Evolutionary conservation across 1,140 invertebrate species (phyloP), one percentile per base, ranked within the genome.

Genomic region (Nephotettix cincticeps): DNA sequence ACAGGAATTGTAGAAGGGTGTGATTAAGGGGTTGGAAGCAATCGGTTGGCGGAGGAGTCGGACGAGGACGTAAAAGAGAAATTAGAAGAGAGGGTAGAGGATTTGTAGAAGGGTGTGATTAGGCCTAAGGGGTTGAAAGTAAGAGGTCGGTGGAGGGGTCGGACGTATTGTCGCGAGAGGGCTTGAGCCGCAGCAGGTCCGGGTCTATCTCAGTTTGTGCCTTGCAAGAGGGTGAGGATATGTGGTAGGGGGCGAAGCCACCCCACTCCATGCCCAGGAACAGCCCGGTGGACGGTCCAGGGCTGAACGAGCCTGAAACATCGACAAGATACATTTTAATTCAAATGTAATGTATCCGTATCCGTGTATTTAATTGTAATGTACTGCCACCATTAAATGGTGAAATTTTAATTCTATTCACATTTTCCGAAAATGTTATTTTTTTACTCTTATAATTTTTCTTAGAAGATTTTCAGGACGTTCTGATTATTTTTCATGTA

Each of bases 251-350:
- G 29, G 70, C 58, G 14, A 71, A 58, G 36, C 72, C 68, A 6
- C 73, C 73, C 71, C 71, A 72, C 29, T 72, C 71, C 71, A 72
- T 72, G 4, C 71, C 71, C 4, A 75, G 69, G 64, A 73, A 75
- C 21, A 75, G 29, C 6, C 69, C 71, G 6, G 69, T 56, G 6
- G 68, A 56, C 3, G 68, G 27, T 13, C 72, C 69, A n/a, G 72
- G 72, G 36, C 70, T 73, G 61, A 64, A 72, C 40, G 63, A 69
- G 9, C 71, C 71, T 47, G 65, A 4, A 45, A 67, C 30, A 65
- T 51, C 28, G 66, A n/a, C n/a, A n/a, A n/a, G n/a, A n/a, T n/a
- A n/a, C n/a, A n/a, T 47, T 1, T 25, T 28, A 45, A 23, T 1
- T 25, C 17, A 43, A 47, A 68, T 25, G 1, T 4, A 30, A n/a